phyloP scores from a whole-genome alignment of 2,113 vertebrate species.

The Corapipo altera region DNA sequence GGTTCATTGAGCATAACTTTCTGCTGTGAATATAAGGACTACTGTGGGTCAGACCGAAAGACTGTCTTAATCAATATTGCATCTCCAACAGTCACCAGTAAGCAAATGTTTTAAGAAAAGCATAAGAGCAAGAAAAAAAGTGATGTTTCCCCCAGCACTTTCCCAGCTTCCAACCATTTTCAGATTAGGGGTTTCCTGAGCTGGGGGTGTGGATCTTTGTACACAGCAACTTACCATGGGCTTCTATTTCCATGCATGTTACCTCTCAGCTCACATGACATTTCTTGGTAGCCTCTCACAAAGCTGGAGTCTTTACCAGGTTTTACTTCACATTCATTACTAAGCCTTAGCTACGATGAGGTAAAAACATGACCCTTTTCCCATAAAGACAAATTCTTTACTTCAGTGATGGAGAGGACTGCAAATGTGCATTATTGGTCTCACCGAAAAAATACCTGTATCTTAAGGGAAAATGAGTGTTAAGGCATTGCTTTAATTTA shows the following conservation, averaged over 20 bases:
- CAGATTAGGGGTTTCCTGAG: neutral
- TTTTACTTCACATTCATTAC: neutral
- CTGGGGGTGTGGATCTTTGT: neutral
- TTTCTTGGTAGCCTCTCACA: neutral
- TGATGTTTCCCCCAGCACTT: neutral
- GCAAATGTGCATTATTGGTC: neutral
- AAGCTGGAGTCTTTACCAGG: neutral
- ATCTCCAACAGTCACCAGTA: neutral
- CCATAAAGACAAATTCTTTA: neutral
- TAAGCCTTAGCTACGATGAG: neutral
- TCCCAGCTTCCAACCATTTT: neutral
- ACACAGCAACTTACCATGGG: neutral
- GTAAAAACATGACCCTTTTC: neutral
- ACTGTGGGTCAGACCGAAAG: neutral
- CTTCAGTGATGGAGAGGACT: neutral
- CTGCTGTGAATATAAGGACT: neutral
- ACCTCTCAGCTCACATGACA: fast-evolving
- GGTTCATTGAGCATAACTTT: neutral
- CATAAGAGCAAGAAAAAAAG: neutral
- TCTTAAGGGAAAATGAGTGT: neutral
- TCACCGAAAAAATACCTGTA: neutral
- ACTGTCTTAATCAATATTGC: neutral
- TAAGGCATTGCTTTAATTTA: neutral
- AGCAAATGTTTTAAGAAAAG: neutral
- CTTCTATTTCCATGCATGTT: neutral